These are phyloP conservation scores for Neomorphus geoffroyi DNA, from an alignment of 2,797 vertebrate genomes.

Conservation along the genomic window DNA sequence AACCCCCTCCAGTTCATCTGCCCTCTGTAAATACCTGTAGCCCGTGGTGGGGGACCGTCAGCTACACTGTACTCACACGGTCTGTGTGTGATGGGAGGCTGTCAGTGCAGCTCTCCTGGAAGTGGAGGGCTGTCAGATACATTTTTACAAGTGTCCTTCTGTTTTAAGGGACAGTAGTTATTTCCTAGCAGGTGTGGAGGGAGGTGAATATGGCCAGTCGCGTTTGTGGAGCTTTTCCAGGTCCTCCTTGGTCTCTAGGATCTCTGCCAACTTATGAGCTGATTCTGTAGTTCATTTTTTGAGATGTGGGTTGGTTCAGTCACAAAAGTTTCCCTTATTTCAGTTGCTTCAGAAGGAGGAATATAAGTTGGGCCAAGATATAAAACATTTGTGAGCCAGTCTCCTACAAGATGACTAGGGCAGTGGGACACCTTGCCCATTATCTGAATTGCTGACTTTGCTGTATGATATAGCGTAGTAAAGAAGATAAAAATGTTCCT, in stretches of 20 bases:
- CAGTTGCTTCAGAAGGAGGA: not conserved
- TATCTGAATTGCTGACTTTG: not conserved
- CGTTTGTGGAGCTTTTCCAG: not conserved
- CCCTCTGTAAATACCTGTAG: not conserved
- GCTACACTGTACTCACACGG: accelerated
- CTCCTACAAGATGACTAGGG: not conserved
- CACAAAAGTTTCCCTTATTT: not conserved
- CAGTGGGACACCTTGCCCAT: not conserved
- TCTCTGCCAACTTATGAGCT: not conserved
- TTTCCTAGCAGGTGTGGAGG: not conserved
- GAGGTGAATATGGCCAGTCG: accelerated
- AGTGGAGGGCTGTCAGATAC: not conserved
- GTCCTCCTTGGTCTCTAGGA: not conserved
- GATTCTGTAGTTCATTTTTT: not conserved
- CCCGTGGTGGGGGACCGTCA: accelerated
- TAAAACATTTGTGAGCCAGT: accelerated
- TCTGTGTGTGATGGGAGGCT: not conserved
- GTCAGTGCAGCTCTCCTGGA: accelerated
- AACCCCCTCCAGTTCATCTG: not conserved
- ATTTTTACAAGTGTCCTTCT: not conserved
- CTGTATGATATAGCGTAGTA: not conserved
- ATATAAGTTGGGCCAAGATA: not conserved
- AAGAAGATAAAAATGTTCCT: not conserved
- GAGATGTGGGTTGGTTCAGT: not conserved
- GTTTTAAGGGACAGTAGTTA: not conserved